These are phyloP conservation scores for Fistularia commersonii DNA, from an alignment of 2,797 vertebrate species.

Conservation along the genomic window DNA sequence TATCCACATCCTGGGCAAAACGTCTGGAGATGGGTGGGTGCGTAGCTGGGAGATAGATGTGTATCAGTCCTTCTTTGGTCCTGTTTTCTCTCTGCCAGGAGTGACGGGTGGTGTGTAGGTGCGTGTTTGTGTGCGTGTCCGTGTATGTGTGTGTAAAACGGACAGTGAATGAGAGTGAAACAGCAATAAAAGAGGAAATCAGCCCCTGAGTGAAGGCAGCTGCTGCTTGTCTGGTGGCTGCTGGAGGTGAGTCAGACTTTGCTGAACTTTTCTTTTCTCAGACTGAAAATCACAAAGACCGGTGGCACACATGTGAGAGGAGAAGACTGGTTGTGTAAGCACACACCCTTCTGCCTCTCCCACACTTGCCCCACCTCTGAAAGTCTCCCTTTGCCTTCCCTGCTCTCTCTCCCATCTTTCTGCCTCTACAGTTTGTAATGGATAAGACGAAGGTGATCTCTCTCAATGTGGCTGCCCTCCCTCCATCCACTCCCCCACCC, in stretches of 20 bases:
- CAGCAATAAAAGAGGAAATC: slow-evolving; percentile 18
- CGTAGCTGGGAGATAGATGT: slow-evolving; percentile 55
- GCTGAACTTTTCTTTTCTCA: slow-evolving; percentile 67
- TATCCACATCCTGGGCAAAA: slow-evolving; percentile 68
- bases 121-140: slow-evolving; percentile 17
- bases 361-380: slow-evolving; percentile 53
- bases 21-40: slow-evolving; percentile 40
- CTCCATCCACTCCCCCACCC: slow-evolving; percentile 12
- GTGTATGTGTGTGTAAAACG: slow-evolving; percentile 5
- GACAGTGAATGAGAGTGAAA: slow-evolving; percentile 8
- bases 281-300: slow-evolving; percentile 47
- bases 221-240: slow-evolving; percentile 46
- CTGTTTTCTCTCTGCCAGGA: slow-evolving; percentile 61
- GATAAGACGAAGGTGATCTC: slow-evolving; percentile 39
- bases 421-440: slow-evolving; percentile 26
- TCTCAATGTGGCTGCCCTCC: slow-evolving; percentile 31
- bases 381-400: slow-evolving; percentile 24
- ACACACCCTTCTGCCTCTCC: slow-evolving; percentile 77
- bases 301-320: slow-evolving; percentile 61
- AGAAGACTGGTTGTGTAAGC: slow-evolving; percentile 69
- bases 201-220: slow-evolving; percentile 38
- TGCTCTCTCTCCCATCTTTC: slow-evolving; percentile 20
- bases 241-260: slow-evolving; percentile 61
- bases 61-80: slow-evolving; percentile 55
- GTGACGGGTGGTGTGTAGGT: slow-evolving; percentile 41